Conservation (phyloP, 2,888 invertebrate genomes). For the Caenorhabditis drosophilae region DNA sequence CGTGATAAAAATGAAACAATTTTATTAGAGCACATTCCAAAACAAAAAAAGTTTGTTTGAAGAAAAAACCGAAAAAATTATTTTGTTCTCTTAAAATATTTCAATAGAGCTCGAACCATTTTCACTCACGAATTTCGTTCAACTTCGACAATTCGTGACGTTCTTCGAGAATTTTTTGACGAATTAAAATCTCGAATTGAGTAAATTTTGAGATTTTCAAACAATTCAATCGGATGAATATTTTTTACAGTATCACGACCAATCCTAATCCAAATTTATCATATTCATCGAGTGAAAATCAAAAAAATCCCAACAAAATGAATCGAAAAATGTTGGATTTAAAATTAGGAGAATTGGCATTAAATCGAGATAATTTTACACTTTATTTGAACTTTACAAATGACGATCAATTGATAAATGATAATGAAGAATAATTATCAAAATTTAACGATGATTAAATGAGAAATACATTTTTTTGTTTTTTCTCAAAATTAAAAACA, state of each 20-base stretch:
- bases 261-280: slow-evolving; percentile 1
- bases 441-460: too few species aligned
- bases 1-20: too few species aligned
- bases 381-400: not conserved
- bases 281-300: not conserved
- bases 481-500: too few species aligned
- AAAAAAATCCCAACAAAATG: not conserved
- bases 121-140: slow-evolving; percentile 5
- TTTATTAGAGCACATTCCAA: too few species aligned
- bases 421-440: too few species aligned
- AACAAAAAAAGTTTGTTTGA: too few species aligned
- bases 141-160: slow-evolving; percentile 3
- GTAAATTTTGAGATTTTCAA: not conserved
- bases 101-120: slow-evolving; percentile 1
- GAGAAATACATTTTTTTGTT: too few species aligned
- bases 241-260: too few species aligned
- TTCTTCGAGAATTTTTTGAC: slow-evolving; percentile 1
- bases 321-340: not conserved
- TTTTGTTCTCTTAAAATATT: too few species aligned
- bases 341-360: not conserved
- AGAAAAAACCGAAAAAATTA: too few species aligned
- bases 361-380: slow-evolving; percentile 1
- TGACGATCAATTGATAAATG: too few species aligned
- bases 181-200: not conserved
- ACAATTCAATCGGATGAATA: too few species aligned